Base-by-base conservation (phyloP, 2,113 vertebrate genomes). In the Cavia porcellus region DNA sequence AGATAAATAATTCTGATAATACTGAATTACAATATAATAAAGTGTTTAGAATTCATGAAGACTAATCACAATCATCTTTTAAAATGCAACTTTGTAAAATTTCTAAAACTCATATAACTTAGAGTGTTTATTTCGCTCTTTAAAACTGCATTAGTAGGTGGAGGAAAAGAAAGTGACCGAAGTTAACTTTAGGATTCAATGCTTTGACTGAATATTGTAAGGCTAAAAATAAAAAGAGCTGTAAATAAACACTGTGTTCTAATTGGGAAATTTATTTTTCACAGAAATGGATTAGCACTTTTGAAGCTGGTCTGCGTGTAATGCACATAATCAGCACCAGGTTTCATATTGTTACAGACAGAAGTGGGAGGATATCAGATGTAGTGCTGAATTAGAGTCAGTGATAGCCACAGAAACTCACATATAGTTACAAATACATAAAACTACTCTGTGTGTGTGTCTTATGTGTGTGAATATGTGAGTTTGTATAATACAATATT, bases 101-200 rank as follows among this genome's bases (percentile, higher is more conserved):
- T 94, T 94, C 57, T 85, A 92, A 92, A 92, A 89, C 80, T 32
- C 61, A 62, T 28, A 47, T 66, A 91, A 10, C 15, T 28, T 75
- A 68, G n/a, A 8, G 20, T 66, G 20, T 74, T 12, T 22, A 77
- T n/a, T 57, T 74, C 80, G 7, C 28, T 32, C 45, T 89, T 92
- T 85, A 66, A 96, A 85, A 38, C 17, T 72, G 68, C 17, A 80
- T 66, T n/a, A 86, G 61, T 64, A 64, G 24, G 28, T 92, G 20
- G 3, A 79, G 70, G 32, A 62, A 97, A 88, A 68, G 15, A 59
- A 68, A 45, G 13, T 70, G 20, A 72, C 45, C 11, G 52, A 84
- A 86, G 5, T 89, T 86, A 92, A 62, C 45, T 92, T 86, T 62
- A 42, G 42, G 82, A 93, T 82, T 52, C 45, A 77, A 1, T 77